Conservation (phyloP, 35 echinoderm and acorn worm genomes). For the Eucidaris tribuloides region DNA sequence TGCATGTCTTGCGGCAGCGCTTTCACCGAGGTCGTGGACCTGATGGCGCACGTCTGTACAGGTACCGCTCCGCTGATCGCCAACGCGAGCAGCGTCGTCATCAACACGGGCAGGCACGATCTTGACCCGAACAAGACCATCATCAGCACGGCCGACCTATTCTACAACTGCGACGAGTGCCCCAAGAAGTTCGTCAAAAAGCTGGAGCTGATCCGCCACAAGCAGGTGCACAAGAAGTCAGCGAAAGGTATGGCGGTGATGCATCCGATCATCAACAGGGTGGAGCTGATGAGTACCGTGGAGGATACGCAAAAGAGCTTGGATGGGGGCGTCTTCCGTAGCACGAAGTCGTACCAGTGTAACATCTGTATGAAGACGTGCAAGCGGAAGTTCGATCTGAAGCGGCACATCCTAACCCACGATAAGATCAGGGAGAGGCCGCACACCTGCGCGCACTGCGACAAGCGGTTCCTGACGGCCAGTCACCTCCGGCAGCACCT, state of each 20-base stretch:
- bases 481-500: constrained; percentile 31
- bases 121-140: constrained; percentile 11
- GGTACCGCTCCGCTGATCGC: background rate
- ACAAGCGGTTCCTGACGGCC: constrained; percentile 18
- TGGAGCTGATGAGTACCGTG: background rate
- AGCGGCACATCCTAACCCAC: constrained; percentile 6
- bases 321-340: background rate
- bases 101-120: background rate
- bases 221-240: background rate
- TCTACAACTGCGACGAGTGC: constrained; percentile 17
- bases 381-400: constrained; percentile 22
- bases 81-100: constrained; percentile 18
- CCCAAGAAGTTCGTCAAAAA: constrained; percentile 4
- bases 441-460: constrained; percentile 7
- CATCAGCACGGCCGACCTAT: background rate
- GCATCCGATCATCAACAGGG: background rate
- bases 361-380: background rate
- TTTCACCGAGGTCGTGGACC: constrained; percentile 25
- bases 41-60: constrained; percentile 6
- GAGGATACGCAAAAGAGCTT: background rate
- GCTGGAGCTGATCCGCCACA: background rate
- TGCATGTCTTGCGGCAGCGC: constrained; percentile 21
- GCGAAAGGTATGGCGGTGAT: background rate
- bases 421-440: background rate
- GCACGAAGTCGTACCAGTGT: background rate